Percentiles rank a stretch among this genome's conserved stretches.
Evolutionary conservation across 2,888 invertebrate species (phyloP).

Genomic region (Eremobia ochroleuca): DNA sequence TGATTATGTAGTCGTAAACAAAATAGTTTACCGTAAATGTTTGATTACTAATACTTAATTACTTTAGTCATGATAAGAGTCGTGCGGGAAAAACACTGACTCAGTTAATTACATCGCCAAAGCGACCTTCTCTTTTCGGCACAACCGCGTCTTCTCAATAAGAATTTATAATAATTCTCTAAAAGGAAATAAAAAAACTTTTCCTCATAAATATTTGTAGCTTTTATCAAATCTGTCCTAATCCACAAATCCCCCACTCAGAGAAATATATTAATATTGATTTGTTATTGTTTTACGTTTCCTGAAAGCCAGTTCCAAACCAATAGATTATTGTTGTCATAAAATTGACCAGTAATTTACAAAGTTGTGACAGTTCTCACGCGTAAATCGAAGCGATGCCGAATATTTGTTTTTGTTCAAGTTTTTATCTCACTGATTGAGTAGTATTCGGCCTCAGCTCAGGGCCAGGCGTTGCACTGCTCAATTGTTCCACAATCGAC

Average conservation of each 20-base stretch:
- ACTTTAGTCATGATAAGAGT: constrained; percentile 15
- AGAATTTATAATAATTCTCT: not conserved
- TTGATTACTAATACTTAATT: constrained; percentile 2
- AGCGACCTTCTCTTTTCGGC: constrained; percentile 7
- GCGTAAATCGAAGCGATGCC: constrained; percentile 50
- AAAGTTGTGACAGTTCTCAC: constrained; percentile 69
- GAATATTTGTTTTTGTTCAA: constrained; percentile 67
- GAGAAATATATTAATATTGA: constrained; percentile 30
- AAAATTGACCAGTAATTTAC: constrained; percentile 36
- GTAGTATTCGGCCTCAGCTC: constrained; percentile 71
- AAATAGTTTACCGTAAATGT: constrained; percentile 13
- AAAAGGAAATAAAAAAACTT: constrained; percentile 35
- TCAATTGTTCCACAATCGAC: constrained; percentile 68
- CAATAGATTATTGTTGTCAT: constrained; percentile 37
- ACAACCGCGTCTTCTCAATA: constrained; percentile 14
- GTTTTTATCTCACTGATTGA: constrained; percentile 68
- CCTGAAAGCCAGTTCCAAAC: constrained; percentile 17
- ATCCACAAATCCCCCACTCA: not conserved
- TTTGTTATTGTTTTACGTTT: constrained; percentile 33
- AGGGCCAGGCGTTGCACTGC: constrained; percentile 76
- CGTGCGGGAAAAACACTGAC: not conserved
- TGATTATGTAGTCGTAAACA: constrained; percentile 4
- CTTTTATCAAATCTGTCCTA: constrained; percentile 23
- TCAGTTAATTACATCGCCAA: not conserved
- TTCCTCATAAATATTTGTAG: constrained; percentile 30